Evolutionary conservation across 2,113 vertebrate genomes (phyloP).

Genomic region (Myotis brandtii): DNA sequence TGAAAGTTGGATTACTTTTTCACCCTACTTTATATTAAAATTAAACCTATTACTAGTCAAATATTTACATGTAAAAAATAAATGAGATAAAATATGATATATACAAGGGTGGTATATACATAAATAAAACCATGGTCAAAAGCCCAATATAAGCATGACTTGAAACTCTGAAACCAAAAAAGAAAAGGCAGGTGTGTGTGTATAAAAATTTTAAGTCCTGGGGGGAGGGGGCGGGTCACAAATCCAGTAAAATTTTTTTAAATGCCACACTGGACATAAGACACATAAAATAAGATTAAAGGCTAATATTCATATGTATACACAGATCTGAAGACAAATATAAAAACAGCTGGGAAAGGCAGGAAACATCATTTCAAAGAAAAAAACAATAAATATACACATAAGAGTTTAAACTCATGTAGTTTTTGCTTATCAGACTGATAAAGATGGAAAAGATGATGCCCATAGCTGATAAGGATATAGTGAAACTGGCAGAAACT

Average conservation of each 20-base stretch:
- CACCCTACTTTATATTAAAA: conserved; percentile 8
- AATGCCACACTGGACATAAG: not conserved
- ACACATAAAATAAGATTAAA: not conserved
- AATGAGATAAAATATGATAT: not conserved
- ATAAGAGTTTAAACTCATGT: not conserved
- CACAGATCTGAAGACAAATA: not conserved
- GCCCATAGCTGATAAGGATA: not conserved
- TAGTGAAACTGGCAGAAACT: conserved; percentile 7
- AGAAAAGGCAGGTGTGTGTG: no score
- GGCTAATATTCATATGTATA: not conserved
- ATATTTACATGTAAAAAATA: not conserved
- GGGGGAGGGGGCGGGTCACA: no score
- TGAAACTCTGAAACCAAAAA: no score
- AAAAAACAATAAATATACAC: not conserved
- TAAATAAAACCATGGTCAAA: not conserved
- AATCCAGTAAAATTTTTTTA: not conserved
- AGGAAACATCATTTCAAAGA: conserved; percentile 3
- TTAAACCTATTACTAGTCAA: not conserved
- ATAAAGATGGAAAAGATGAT: not conserved
- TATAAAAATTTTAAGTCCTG: no score
- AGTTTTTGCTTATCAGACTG: not conserved
- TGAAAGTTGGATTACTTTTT: not conserved
- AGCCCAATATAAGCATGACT: not conserved
- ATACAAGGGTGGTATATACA: not conserved
- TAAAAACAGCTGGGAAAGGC: not conserved